Base-by-base conservation (phyloP, 2,113 vertebrate genomes). In the Mastomys natalensis region DNA sequence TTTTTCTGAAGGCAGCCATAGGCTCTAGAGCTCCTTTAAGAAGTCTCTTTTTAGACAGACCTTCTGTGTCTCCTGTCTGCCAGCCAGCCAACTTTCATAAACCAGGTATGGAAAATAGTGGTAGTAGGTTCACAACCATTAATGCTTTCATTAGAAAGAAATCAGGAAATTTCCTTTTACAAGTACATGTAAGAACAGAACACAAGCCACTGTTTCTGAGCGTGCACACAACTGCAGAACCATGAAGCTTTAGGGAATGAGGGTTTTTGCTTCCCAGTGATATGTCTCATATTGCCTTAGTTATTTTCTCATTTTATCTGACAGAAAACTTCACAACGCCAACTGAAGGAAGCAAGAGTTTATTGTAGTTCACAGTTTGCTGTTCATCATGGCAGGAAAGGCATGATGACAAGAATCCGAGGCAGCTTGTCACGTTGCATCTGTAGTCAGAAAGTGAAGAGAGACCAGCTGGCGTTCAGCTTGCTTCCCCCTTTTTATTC, bases 81-180 rank as follows among this genome's bases (percentile, higher is more conserved):
- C 58, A 90, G 26, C 58, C 64, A 81, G 37, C 40, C 40, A 34
- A 51, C 86, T 82, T 93, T 90, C 60, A 82, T 10, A 85, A 53
- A 45, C 22, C 26, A 12, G 45, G 31, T 10, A 37, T 37, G 80
- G 74, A 48, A 87, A 92, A 51, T 7, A 10, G 8, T 17, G 7
- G 43, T 51, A 34, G 48, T 73, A 70, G 58, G 22, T 37, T 94
- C 66, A 22, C 26, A 43, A 19, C 53, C 53, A 53, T 37, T 40
- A 1, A 43, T 26, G 45, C 92, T 76, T 85, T 95, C 92, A 40
- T 72, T 9, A 85, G 64, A 48, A 92, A 64, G 70, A 93, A 89
- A 64, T 3, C 10, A 60, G 58, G 60, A 82, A 48, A 93, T 91
- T 45, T 90, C 74, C 68, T 90, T 81, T 88, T 12, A 16, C 62